phyloP scores from a whole-genome alignment of 2,797 vertebrate genomes.

The Microchirus variegatus region DNA sequence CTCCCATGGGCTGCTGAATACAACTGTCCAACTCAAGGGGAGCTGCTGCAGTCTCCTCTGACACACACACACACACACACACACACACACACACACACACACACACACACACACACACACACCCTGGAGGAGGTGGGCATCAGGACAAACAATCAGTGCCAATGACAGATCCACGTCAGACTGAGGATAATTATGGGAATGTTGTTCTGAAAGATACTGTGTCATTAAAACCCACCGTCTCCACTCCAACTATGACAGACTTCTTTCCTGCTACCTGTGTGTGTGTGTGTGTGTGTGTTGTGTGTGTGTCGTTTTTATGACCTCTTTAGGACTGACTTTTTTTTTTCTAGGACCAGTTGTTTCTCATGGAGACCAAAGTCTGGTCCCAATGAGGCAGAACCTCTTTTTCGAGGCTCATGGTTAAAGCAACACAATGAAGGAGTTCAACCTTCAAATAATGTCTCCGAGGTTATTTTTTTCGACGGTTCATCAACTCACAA shows the following conservation, averaged over 20 bases:
- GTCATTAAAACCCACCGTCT: constrained; percentile 78
- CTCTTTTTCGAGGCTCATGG: no score
- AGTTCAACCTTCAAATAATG: no score
- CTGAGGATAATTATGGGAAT: constrained; percentile 72
- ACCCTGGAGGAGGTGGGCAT: constrained; percentile 67
- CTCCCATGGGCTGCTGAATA: constrained; percentile 74
- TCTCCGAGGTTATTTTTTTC: no score
- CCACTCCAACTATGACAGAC: constrained; percentile 54
- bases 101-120: constrained; percentile 42
- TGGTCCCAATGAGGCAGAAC: no score
- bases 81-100: constrained; percentile 45
- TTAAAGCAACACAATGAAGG: no score
- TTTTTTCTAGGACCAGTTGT: no score
- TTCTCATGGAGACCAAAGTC: no score
- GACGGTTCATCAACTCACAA: no score
- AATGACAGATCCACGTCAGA: constrained; percentile 83
- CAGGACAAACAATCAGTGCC: constrained; percentile 76
- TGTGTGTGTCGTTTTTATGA: constrained; percentile 32
- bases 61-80: constrained; percentile 8
- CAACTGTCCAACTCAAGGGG: constrained; percentile 69
- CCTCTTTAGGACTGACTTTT: no score
- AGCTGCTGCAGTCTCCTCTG: constrained; percentile 40
- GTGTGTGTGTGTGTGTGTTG: constrained; percentile 11
- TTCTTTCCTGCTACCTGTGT: constrained; percentile 50
- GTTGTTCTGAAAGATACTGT: constrained; percentile 73